phyloP scores from a whole-genome alignment of 2,888 invertebrate genomes.

The Dryomyza anilis region DNA sequence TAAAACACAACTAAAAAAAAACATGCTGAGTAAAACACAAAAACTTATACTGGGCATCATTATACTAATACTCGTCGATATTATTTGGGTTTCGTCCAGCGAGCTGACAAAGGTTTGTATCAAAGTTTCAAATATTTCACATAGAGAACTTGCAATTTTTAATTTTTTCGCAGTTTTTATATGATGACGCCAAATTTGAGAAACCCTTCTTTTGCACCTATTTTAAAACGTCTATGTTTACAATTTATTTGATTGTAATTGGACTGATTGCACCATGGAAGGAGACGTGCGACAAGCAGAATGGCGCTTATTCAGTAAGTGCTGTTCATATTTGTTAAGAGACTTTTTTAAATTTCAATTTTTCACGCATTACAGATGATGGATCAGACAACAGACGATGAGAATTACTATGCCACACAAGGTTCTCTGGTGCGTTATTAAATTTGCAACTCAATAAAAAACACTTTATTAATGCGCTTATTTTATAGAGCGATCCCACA shows the following conservation, averaged over 20 bases:
- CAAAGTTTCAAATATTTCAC: background rate
- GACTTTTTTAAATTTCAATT: constrained; percentile 29
- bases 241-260: constrained; percentile 87
- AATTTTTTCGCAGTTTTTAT: constrained; percentile 71
- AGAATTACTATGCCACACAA: constrained; percentile 75
- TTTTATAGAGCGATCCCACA: constrained; percentile 80
- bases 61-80: constrained; percentile 86
- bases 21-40: constrained; percentile 67
- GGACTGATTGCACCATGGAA: constrained; percentile 90
- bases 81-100: constrained; percentile 95
- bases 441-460: too few species aligned
- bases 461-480: background rate
- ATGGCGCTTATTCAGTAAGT: constrained; percentile 74
- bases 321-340: background rate
- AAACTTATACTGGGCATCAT: constrained; percentile 83
- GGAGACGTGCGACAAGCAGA: constrained; percentile 76
- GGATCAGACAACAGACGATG: constrained; percentile 78
- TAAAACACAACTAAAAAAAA: constrained; percentile 16
- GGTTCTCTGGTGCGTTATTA: constrained; percentile 50
- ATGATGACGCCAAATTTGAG: constrained; percentile 81
- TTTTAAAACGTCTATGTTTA: constrained; percentile 91
- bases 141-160: background rate
- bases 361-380: constrained; percentile 67
- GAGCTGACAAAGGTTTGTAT: constrained; percentile 85
- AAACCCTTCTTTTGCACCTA: constrained; percentile 97